Percentiles rank a stretch among this genome's conserved stretches.
These are phyloP conservation scores for Peromyscus aztecus DNA, from an alignment of 2,797 vertebrate species.

Conservation along the genomic window DNA sequence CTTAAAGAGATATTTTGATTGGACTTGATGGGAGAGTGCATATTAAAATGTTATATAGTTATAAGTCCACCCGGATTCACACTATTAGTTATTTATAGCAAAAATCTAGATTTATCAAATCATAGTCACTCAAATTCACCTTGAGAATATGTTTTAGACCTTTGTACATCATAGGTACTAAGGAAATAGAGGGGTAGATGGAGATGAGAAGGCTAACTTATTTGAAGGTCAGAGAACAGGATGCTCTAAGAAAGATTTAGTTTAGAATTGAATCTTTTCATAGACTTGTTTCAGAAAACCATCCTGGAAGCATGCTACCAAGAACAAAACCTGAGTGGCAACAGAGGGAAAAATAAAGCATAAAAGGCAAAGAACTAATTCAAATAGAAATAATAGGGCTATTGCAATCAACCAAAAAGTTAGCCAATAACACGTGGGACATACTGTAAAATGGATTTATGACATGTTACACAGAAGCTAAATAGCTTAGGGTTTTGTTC, in stretches of 20 bases:
- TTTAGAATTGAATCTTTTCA: rapidly evolving
- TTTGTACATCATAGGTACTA: not conserved
- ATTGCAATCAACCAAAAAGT: not conserved
- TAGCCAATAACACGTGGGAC: not conserved
- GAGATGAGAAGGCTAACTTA: not conserved
- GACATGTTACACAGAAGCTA: not conserved
- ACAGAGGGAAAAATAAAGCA: not conserved
- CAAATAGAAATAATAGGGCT: not conserved
- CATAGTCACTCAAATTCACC: not conserved
- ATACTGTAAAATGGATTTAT: not conserved
- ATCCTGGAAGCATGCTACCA: not conserved
- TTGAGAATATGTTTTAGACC: not conserved
- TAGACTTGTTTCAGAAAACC: not conserved
- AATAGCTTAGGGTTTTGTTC: not conserved
- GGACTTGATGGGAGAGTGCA: not conserved
- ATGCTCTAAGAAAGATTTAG: not conserved
- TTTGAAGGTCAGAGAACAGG: not conserved
- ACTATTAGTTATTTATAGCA: not conserved
- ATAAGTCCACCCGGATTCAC: not conserved
- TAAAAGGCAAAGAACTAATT: not conserved
- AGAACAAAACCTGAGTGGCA: not conserved
- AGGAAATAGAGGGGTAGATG: not conserved
- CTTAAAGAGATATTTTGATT: slow-evolving; percentile 11
- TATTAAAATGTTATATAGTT: not conserved
- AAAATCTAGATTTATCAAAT: slow-evolving; percentile 15